A percentile compares a stretch with the other conserved stretches of the same genome.
These are phyloP conservation scores for Bombyx mandarina DNA, from an alignment of 1,140 invertebrate species.

Conservation along the genomic window DNA sequence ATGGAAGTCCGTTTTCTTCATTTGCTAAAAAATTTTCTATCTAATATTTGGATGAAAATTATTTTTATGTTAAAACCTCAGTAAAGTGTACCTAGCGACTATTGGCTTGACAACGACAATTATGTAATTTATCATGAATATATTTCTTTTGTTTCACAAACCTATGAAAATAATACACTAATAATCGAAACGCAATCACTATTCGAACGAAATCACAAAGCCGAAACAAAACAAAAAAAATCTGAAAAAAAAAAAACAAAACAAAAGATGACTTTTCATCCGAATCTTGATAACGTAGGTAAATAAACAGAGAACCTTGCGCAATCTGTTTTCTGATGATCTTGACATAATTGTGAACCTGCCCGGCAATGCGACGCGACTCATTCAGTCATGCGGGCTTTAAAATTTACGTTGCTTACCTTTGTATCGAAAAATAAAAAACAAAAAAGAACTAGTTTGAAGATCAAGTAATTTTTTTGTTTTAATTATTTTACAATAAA, in stretches of 20 bases:
- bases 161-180: too few relatives aligned
- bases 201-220: background rate
- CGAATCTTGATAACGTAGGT: background rate
- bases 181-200: too few relatives aligned
- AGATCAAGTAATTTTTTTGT: background rate
- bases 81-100: too few relatives aligned
- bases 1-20: too few relatives aligned
- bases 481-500: too few relatives aligned
- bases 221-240: background rate
- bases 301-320: slow-evolving; percentile 19
- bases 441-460: background rate
- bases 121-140: too few relatives aligned
- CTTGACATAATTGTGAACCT: slow-evolving; percentile 55
- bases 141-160: too few relatives aligned
- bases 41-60: too few relatives aligned
- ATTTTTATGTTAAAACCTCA: too few relatives aligned
- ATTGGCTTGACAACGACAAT: too few relatives aligned
- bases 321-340: slow-evolving; percentile 27
- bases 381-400: slow-evolving; percentile 43
- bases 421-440: background rate
- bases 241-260: background rate
- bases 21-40: too few relatives aligned
- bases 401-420: too few relatives aligned
- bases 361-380: slow-evolving; percentile 37
- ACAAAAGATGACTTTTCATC: background rate